Base-by-base conservation (phyloP, 2,888 invertebrate species). In the Teinopalpus imperialis region DNA sequence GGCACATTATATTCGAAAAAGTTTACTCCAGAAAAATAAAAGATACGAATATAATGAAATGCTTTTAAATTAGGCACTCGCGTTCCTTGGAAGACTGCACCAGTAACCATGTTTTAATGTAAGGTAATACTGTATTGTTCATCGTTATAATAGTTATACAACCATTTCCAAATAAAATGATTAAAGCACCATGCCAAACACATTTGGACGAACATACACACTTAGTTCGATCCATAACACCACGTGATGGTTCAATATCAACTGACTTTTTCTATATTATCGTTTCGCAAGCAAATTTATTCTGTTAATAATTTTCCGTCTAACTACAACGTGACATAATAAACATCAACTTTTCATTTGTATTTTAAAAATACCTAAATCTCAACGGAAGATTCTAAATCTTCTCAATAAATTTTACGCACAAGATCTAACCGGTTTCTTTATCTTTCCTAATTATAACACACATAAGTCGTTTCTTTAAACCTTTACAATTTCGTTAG, bases 351-450 rank as follows among this genome's bases (percentile, higher is more conserved):
- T 57, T 61, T 69, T 65, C 68, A 66, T 74, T 62, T 76, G 83
- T 85, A 86, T 86, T 87, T 86, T 80, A 69, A 68, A 86, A 85
- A 87, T 83, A 86, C 86, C 68, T 73, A 74, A 10, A 65, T 63
- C 66, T 70, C 70, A 66, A 46, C 65, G 69, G 80, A 81, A 85
- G 87, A 87, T 86, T 87, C 79, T 76, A 68, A 86, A 87, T 79
- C 86, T 78, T 76, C 81, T 63, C 66, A 68, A 72, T 74, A 73
- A 71, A 70, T 63, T 74, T 66, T 69, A 65, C 68, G 68, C 74
- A 77, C 71, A 74, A 71, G 74, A 76, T 67, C 71, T 75, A 79
- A 63, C 67, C 72, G 75, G 74, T 74, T 75, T 73, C 68, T 68
- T 66, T 75, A 78, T 77, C 74, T 69, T 70, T 77, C 57, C 64